Conservation (phyloP, 2,797 vertebrate genomes). For the Coracias cyanogaster region DNA sequence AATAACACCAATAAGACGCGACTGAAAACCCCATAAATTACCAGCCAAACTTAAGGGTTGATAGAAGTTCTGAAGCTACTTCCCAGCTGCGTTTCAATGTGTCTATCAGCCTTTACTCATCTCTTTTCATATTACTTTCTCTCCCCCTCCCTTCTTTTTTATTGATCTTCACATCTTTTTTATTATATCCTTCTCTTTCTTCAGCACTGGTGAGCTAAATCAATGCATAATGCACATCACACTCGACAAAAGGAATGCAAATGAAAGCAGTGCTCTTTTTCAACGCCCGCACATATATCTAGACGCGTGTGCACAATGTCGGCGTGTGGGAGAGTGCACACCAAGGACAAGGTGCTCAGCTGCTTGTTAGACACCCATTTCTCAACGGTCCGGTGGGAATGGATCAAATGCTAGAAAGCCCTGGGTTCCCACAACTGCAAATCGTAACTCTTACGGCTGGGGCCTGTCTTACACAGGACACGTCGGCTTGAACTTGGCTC, state of each 20-base stretch:
- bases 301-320: background rate
- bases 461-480: background rate
- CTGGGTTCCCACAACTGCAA: background rate
- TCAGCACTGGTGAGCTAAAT: constrained; percentile 54
- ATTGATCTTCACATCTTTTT: constrained; percentile 71
- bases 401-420: constrained; percentile 8
- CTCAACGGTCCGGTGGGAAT: background rate
- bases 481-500: background rate
- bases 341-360: constrained; percentile 66
- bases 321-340: constrained; percentile 34
- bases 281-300: constrained; percentile 30
- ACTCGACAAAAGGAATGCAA: constrained; percentile 73
- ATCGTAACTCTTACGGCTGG: background rate
- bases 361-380: constrained; percentile 46
- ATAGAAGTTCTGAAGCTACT: constrained; percentile 31
- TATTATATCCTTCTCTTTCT: constrained; percentile 65
- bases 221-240: constrained; percentile 68
- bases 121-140: constrained; percentile 59
- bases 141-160: constrained; percentile 33
- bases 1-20: constrained; percentile 5
- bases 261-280: constrained; percentile 57
- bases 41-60: constrained; percentile 20
- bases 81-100: constrained; percentile 24
- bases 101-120: constrained; percentile 59
- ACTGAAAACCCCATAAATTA: constrained; percentile 32